These are phyloP conservation scores for Hestina assimilis DNA, from an alignment of 1,140 invertebrate species.

Conservation along the genomic window DNA sequence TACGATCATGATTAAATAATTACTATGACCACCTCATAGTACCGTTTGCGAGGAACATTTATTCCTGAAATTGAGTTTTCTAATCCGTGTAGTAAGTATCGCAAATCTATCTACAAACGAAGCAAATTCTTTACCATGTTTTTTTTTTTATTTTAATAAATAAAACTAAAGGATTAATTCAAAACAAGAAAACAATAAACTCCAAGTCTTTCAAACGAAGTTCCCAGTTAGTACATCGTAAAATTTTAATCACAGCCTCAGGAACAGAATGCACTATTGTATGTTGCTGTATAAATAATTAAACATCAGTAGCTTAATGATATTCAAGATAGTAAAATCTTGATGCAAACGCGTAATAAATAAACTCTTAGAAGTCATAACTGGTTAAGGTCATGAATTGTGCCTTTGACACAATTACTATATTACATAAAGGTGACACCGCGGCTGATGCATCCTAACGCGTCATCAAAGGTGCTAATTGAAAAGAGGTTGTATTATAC, in stretches of 20 bases:
- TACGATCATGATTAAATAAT: too few species aligned
- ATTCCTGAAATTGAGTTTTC: too few species aligned
- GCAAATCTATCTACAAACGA: too few species aligned
- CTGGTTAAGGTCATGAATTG: slow-evolving; percentile 30
- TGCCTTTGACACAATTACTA: slow-evolving; percentile 37
- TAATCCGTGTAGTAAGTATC: too few species aligned
- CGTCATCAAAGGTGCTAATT: slow-evolving; percentile 7
- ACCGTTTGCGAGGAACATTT: too few species aligned
- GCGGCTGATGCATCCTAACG: slow-evolving; percentile 27
- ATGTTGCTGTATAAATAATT: not conserved
- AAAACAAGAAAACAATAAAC: not conserved
- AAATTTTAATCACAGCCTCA: not conserved
- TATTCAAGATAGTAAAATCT: slow-evolving; percentile 5
- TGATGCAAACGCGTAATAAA: slow-evolving; percentile 1
- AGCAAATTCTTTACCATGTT: too few species aligned
- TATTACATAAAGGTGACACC: slow-evolving; percentile 40
- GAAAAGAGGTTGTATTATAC: not conserved
- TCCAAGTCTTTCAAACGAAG: not conserved
- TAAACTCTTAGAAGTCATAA: slow-evolving; percentile 4
- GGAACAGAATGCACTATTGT: not conserved
- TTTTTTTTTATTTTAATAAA: too few species aligned
- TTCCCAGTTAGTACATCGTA: not conserved
- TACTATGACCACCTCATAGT: too few species aligned
- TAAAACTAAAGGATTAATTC: too few species aligned
- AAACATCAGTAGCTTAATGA: not conserved